Conservation (phyloP, 2,113 vertebrate species). For the Gorsachius goisagi region DNA sequence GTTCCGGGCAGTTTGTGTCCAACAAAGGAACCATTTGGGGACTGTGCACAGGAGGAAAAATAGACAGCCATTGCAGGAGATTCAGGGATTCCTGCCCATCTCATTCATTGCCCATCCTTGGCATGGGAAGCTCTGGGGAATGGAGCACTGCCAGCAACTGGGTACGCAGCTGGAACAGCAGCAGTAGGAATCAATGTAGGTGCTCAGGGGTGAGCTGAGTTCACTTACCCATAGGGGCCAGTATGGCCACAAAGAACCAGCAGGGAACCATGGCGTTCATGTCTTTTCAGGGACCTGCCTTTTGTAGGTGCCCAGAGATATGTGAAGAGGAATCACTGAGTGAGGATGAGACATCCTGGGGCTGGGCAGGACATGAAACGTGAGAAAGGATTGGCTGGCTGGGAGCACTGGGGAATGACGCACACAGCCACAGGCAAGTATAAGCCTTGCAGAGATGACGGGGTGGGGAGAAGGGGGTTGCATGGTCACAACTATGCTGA, state of each 20-base stretch:
- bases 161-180: not conserved
- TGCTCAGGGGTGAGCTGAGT: not conserved
- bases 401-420: not conserved
- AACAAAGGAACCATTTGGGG: accelerated
- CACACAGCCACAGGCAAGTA: not conserved
- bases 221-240: not conserved
- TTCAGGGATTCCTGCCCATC: not conserved
- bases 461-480: not conserved
- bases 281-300: not conserved
- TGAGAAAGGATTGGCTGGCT: not conserved
- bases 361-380: not conserved
- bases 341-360: not conserved
- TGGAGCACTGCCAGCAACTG: not conserved
- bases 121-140: not conserved
- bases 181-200: accelerated
- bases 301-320: not conserved
- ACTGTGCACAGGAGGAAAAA: not conserved
- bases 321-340: not conserved
- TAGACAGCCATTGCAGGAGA: too few species aligned
- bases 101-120: not conserved
- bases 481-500: not conserved
- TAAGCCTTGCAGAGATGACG: not conserved
- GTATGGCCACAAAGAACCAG: not conserved
- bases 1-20: not conserved
- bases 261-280: not conserved